Conservation (phyloP, 2,888 invertebrate genomes). For the Latheticus oryzae region DNA sequence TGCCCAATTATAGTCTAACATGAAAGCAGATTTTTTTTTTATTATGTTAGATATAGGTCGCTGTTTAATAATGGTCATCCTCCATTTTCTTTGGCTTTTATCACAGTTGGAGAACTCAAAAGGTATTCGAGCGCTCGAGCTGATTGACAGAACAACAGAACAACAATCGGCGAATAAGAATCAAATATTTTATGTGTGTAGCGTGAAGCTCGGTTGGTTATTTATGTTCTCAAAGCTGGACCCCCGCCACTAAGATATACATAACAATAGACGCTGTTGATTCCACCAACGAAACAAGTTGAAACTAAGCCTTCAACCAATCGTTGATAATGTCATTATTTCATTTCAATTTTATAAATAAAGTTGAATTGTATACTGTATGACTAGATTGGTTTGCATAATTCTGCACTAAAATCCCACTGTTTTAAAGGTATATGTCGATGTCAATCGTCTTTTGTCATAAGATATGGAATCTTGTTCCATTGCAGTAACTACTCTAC, state of each 20-base stretch:
- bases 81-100: constrained; percentile 20
- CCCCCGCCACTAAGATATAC: constrained; percentile 37
- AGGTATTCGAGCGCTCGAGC: constrained; percentile 3
- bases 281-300: constrained; percentile 31
- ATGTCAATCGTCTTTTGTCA: constrained; percentile 45
- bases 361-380: too few species aligned
- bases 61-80: too few species aligned
- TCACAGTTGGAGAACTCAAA: constrained; percentile 16
- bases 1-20: too few species aligned
- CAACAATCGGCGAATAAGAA: constrained; percentile 59
- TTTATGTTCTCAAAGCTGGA: constrained; percentile 37
- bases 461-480: constrained; percentile 35
- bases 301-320: constrained; percentile 26
- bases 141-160: constrained; percentile 61
- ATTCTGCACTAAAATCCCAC: constrained; percentile 45
- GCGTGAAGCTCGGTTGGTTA: constrained; percentile 40
- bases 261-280: constrained; percentile 39
- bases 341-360: constrained; percentile 4
- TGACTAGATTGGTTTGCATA: constrained; percentile 44
- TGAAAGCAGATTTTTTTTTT: too few species aligned
- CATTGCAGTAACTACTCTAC: constrained; percentile 22
- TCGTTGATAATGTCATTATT: constrained; percentile 15
- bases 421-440: constrained; percentile 45
- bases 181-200: constrained; percentile 41
- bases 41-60: too few species aligned